Base-by-base conservation (phyloP, 2,113 vertebrate genomes). In the Morone saxatilis region DNA sequence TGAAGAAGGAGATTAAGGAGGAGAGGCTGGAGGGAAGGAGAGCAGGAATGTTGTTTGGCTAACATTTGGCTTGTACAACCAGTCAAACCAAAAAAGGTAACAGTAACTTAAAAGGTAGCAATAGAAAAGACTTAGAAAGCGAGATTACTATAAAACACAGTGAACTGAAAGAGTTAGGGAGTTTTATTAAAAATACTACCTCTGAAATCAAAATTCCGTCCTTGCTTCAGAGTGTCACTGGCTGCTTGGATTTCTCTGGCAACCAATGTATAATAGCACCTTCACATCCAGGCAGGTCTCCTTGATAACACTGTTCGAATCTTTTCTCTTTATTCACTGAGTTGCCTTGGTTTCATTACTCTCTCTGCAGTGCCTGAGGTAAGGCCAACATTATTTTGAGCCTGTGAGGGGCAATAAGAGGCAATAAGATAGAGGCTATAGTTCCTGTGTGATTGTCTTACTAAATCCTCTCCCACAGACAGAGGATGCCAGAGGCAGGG, bases 351-450 rank as follows among this genome's bases (percentile, higher is more conserved):
- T 76, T 61, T 62, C 25, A 56, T 56, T 50, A 59, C 51, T 73
- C 7, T 20, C 43, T 40, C 47, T 38, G 47, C 66, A 45, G 31
- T 11, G 14, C 45, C 43, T 20, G 19, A 68, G 25, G 36, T 65
- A 6, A 59, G 53, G 19, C 10, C 43, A 53, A 13, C 17, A 43
- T 71, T 51, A 47, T 54, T 54, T 48, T 69, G 2, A 74, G 19
- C 16, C 71, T 68, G 63, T 66, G 20, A 79, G 47, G 36, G 19
- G n/a, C 54, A 68, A 67, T 78, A 68, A 78, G 38, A 68, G 47
- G 25, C 50, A 79, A 51, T 57, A 57, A 74, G 25, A 75, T 9
- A 57, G 48, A 47, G 31, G 12, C 40, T 69, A 9, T n/a, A 41
- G 38, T 65, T 50, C 45, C 22, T 80, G n/a, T 85, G 57, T 70